Evolutionary conservation across 2,797 vertebrate genomes (phyloP), one percentile per base, ranked within the genome.

Genomic region (Allobates femoralis): DNA sequence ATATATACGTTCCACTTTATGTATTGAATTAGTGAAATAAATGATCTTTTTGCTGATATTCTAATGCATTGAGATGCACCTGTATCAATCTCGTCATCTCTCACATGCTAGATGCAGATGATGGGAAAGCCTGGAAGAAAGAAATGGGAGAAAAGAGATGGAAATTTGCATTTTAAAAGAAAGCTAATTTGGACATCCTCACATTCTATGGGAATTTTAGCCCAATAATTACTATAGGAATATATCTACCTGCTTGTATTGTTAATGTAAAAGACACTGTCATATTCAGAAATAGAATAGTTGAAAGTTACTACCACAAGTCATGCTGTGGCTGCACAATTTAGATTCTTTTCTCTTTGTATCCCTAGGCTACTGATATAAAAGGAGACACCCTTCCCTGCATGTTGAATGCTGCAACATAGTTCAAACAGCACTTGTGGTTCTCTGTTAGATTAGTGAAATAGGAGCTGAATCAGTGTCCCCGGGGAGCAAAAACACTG

Each of bases 141-240:
- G 15, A 50, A 50, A n/a, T 50, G 37, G 14, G 69, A 50, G 41
- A 50, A 16, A n/a, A 23, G 21, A 69, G 32, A 74, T 50, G 21
- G 12, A 8, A n/a, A 21, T 3, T 23, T 37, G 12, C 15, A 23
- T 23, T 37, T 32, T 37, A 32, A 71, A 71, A 11, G 34, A 21
- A 12, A 71, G 23, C n/a, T 74, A 1, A 74, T 74, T 74, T 74
- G 69, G 67, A 86, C 85, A 85, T n/a, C 37, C 46, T 74, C 34
- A 86, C 90, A 83, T 53, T 51, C 16, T 46, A 50, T 28, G 5
- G 41, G 58, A 81, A 66, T 53, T 66, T 81, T 90, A 88, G 89
- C 46, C 83, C 81, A 84, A 23, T n/a, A 87, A 89, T 86, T 85
- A 71, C 34, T 51, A 87, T 89, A 60, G 41, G 51, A 34, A 37